Percentiles rank a stretch among this genome's conserved stretches.
Conservation (phyloP, 35 echinoderm and acorn worm genomes). For the Holothuria glaberrima region DNA sequence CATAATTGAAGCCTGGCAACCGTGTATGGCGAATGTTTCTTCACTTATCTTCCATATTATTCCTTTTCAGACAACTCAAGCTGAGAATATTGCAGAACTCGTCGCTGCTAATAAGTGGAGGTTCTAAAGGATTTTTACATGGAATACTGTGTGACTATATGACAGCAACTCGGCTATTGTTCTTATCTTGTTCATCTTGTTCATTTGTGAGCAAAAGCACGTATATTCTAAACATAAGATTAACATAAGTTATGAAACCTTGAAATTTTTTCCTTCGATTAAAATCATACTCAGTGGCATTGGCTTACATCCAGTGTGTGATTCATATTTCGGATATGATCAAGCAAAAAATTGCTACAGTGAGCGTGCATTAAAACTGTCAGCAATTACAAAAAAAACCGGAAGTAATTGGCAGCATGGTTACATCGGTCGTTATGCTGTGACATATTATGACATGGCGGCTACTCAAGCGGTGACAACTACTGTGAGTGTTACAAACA, state of each 20-base stretch:
- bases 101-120: too few species aligned
- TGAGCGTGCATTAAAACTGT: not conserved
- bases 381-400: slow-evolving; percentile 29
- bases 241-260: not conserved
- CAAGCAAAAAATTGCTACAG: too few species aligned
- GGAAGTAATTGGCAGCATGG: slow-evolving; percentile 19
- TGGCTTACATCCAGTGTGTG: too few species aligned
- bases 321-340: not conserved
- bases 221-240: not conserved
- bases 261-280: too few species aligned
- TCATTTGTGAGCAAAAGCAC: not conserved
- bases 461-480: slow-evolving; percentile 25
- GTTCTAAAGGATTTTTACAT: too few species aligned
- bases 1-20: too few species aligned
- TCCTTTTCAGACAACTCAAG: too few species aligned
- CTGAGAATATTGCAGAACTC: too few species aligned
- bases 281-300: not conserved
- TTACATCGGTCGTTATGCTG: not conserved
- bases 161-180: not conserved
- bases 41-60: too few species aligned
- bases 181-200: too few species aligned
- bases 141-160: not conserved
- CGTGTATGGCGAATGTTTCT: too few species aligned
- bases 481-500: slow-evolving; percentile 36
- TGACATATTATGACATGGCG: slow-evolving; percentile 6